Evolutionary conservation across 2,113 vertebrate genomes (phyloP).

Genomic region (Oncorhynchus tshawytscha): DNA sequence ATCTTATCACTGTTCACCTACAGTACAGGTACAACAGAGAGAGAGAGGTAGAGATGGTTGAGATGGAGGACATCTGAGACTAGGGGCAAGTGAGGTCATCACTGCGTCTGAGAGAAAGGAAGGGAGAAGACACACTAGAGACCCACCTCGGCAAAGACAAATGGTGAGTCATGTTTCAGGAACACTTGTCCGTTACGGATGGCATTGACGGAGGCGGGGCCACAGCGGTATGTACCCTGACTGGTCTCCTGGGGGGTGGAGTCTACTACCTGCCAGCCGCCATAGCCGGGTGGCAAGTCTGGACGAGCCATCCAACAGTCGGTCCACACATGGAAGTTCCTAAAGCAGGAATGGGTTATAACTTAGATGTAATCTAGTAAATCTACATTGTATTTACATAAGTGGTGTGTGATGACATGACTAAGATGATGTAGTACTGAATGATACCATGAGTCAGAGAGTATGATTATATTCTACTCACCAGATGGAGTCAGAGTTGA

Average conservation of each 20-base stretch:
- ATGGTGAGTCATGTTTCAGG: slow-evolving; percentile 81
- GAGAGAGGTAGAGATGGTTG: neutral
- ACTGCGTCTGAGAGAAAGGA: neutral
- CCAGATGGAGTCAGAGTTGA: slow-evolving; percentile 88
- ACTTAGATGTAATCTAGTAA: too few species aligned
- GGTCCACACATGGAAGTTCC: slow-evolving; percentile 96
- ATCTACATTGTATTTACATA: neutral
- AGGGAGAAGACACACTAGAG: neutral
- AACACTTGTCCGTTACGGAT: slow-evolving; percentile 83
- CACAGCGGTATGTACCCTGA: slow-evolving; percentile 85
- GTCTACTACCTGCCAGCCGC: slow-evolving; percentile 86
- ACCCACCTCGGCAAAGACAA: slow-evolving; percentile 89
- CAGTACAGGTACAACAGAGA: neutral
- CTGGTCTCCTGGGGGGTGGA: slow-evolving; percentile 87
- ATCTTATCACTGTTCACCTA: slow-evolving; percentile 93
- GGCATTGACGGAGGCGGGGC: slow-evolving; percentile 83
- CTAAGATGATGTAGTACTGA: neutral
- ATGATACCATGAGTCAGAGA: neutral
- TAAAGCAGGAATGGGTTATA: slow-evolving; percentile 39
- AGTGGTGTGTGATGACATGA: neutral
- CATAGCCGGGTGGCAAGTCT: slow-evolving; percentile 77
- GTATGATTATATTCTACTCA: slow-evolving; percentile 35
- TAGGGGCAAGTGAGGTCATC: neutral
- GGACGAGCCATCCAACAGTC: slow-evolving; percentile 92
- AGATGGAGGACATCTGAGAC: neutral